phyloP scores from a whole-genome alignment of 23 tunicate genomes.

The Oikopleura dioica region DNA sequence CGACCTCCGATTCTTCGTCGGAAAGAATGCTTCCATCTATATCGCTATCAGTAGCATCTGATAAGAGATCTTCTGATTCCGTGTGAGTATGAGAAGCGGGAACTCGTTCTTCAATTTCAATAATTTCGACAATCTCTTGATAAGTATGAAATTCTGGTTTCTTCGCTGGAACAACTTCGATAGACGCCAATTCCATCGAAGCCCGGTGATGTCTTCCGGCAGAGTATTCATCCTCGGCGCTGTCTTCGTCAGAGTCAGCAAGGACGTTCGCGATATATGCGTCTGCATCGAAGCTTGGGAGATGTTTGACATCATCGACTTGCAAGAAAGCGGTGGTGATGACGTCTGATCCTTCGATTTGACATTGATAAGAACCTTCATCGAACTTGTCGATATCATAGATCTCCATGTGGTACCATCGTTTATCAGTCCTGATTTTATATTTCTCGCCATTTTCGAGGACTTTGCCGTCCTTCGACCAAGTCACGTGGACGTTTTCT shows the following conservation, averaged over 20 bases:
- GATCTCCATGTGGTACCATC: neutral
- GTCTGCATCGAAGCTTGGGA: neutral
- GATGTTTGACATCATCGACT: neutral
- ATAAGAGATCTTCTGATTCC: no score
- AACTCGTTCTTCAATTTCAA: neutral
- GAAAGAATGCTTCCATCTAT: neutral
- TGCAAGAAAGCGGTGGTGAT: neutral
- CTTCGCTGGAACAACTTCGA: neutral
- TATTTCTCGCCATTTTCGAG: neutral
- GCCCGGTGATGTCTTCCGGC: neutral
- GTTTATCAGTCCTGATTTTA: neutral
- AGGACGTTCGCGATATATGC: neutral
- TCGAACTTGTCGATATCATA: slow-evolving; percentile 1
- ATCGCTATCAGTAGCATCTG: neutral
- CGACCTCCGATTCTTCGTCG: neutral
- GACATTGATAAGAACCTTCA: neutral
- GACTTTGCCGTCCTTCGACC: neutral
- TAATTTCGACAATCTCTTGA: neutral
- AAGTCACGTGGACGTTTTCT: neutral
- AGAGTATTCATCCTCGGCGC: neutral
- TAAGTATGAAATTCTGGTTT: slow-evolving; percentile 11
- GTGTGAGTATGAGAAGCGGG: no score
- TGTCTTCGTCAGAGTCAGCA: neutral
- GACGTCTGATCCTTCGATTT: neutral
- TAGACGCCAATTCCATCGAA: neutral